phyloP scores from a whole-genome alignment of 2,888 invertebrate genomes.

The Megalurothrips usitatus region DNA sequence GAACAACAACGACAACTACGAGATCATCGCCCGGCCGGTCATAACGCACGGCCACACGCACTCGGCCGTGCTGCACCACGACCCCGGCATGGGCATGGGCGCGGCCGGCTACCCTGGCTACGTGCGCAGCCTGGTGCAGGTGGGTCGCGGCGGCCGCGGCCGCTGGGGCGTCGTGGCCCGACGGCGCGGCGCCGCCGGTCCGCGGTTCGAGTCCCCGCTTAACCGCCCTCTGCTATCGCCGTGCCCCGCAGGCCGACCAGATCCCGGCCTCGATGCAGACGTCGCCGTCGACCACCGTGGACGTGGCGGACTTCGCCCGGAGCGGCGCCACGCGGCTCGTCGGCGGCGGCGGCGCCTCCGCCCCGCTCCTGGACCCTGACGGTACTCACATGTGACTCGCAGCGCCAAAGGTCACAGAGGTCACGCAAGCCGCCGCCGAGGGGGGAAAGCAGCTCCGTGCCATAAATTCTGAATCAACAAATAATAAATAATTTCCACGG shows the following conservation, averaged over 20 bases:
- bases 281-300: background rate
- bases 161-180: background rate
- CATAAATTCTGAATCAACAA: too few relatives aligned
- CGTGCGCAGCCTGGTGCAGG: slow-evolving; percentile 23
- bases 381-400: background rate
- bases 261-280: background rate
- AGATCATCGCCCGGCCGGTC: slow-evolving; percentile 39
- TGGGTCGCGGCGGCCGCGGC: background rate
- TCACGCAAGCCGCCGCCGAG: too few relatives aligned
- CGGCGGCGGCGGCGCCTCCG: background rate
- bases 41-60: slow-evolving; percentile 19
- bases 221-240: too few relatives aligned
- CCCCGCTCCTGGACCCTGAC: background rate
- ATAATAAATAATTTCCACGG: too few relatives aligned
- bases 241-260: background rate
- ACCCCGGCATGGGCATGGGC: slow-evolving; percentile 3
- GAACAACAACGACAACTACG: slow-evolving; percentile 37
- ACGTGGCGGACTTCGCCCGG: slow-evolving; percentile 12
- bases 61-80: slow-evolving; percentile 23
- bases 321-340: slow-evolving; percentile 7
- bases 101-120: slow-evolving; percentile 6
- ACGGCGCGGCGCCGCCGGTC: background rate
- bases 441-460: too few relatives aligned
- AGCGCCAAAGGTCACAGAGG: background rate
- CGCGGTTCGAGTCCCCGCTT: background rate